Evolutionary conservation across 2,888 invertebrate genomes (phyloP), one percentile per base, ranked within the genome.

Genomic region (Chelonus formosanus): DNA sequence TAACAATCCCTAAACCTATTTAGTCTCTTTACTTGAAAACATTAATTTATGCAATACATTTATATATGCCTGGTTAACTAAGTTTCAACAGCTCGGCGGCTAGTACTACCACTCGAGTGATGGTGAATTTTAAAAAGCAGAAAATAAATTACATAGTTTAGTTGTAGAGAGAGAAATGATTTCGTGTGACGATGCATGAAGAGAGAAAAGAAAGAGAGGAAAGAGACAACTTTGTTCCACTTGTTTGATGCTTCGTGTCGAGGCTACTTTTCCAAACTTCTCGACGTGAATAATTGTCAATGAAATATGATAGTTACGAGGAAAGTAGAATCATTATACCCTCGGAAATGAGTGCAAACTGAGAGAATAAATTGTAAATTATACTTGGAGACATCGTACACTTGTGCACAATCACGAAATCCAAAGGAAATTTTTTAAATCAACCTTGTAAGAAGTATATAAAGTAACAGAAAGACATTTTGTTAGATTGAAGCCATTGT

Each of bases 51-150:
- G 67, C 67, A 62, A 62, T 70, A 70, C 67, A 65, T 69, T 67
- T 69, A 32, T 32, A 50, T 54, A 40, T 6, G 6, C 5, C 6
- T 40, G 4, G 40, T 6, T 40, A 70, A 72, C 69, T 67, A 73
- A 76, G 71, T 75, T 74, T 75, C 74, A 75, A 32, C 35, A 78
- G 76, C 75, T 78, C 73, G 75, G 81, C 74, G 81, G 78, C 77
- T 79, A 80, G 80, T 76, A 78, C 79, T 82, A 77, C 82, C 82
- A 81, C 80, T 82, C 80, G 77, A 80, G 62, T 63, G 43, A 64
- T 58, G 52, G 62, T 65, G 59, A 47, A 65, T 78, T 80, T 77
- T 69, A 69, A 70, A 80, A 79, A 78, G 74, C 71, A 74, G 76
- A 78, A 78, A 79, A 78, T 78, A 76, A 79, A 81, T 81, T 79